phyloP scores from a whole-genome alignment of 2,797 vertebrate genomes.

The Pipistrellus kuhlii region DNA sequence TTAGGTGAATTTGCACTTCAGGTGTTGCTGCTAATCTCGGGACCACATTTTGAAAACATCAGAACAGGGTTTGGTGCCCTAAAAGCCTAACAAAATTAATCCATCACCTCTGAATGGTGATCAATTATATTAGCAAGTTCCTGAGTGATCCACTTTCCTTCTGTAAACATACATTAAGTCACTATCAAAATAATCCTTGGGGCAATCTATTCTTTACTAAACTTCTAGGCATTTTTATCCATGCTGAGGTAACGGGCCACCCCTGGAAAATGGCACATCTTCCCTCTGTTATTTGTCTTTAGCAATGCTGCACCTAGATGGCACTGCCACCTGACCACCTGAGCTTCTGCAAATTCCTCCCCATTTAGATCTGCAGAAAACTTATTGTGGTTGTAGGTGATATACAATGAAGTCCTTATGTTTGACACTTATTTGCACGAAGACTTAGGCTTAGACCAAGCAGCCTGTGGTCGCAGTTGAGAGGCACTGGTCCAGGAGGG shows the following conservation, averaged over 20 bases:
- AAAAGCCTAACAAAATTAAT: background rate
- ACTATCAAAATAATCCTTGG: conserved; percentile 19
- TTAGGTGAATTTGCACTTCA: background rate
- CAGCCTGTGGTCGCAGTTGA: background rate
- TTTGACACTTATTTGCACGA: background rate
- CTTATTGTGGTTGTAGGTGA: background rate
- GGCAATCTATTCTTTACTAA: background rate
- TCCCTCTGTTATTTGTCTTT: background rate
- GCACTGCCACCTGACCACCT: background rate
- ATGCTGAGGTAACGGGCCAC: background rate
- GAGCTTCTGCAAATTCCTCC: background rate
- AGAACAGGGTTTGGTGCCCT: background rate
- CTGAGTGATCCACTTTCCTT: background rate
- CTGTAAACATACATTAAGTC: conserved; percentile 32
- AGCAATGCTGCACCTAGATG: background rate
- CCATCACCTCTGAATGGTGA: background rate
- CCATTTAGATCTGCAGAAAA: background rate
- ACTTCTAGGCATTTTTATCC: background rate
- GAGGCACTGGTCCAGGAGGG: background rate
- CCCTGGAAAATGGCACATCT: background rate
- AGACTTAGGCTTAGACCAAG: background rate
- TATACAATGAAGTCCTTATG: background rate
- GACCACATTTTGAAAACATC: background rate
- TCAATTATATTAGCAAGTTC: background rate
- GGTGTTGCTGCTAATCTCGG: background rate